Base-by-base conservation (phyloP, 2,888 invertebrate genomes). In the Euplagia quadripunctaria region DNA sequence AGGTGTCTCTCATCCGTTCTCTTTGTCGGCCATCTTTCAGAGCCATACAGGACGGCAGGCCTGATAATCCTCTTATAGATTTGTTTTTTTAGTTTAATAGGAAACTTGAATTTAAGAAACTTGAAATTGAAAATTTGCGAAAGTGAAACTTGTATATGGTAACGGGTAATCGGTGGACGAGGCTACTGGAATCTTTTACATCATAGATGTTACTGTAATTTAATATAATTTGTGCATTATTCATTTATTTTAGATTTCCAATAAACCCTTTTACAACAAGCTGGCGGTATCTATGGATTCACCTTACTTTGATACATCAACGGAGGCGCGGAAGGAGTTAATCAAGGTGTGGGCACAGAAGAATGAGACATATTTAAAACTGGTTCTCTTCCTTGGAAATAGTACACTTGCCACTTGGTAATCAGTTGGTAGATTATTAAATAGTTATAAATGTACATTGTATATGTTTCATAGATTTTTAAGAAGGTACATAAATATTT, bases 271-370 rank as follows among this genome's bases (percentile, higher is more conserved):
- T 17, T 95, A 91, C 78, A 91, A 90, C 69, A 83, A 85, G n/a
- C 80, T 95, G 20, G 89, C 92, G 0, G 83, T 83, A 42, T 87
- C 94, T 0, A 95, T 92, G 93, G 87, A 92, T 63, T 92, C 94
- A 0, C 86, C 88, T 0, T 82, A 88, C 79, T 94, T 94, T 72
- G 94, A 94, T 79, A 84, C 89, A 11, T 86, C 91, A 4, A 94
- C 93, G 4, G 69, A 78, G 1, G 81, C 83, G 68, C 86, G 94
- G n/a, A 87, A 80, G 58, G 79, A 84, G 46, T 74, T 94, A 43
- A 80, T 94, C 2, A 78, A 87, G 0, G 85, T 81, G 55, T 95
- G 94, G 94, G 82, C 86, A 2, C 85, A 81, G 41, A 88, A 83
- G 46, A 94, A 90, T 68, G 89, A 91, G 49, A 86, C 78, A 52